Percentiles rank a stretch among this genome's conserved stretches.
These are phyloP conservation scores for Pelecanoides urinatrix DNA, from an alignment of 2,113 vertebrate species.

Conservation along the genomic window DNA sequence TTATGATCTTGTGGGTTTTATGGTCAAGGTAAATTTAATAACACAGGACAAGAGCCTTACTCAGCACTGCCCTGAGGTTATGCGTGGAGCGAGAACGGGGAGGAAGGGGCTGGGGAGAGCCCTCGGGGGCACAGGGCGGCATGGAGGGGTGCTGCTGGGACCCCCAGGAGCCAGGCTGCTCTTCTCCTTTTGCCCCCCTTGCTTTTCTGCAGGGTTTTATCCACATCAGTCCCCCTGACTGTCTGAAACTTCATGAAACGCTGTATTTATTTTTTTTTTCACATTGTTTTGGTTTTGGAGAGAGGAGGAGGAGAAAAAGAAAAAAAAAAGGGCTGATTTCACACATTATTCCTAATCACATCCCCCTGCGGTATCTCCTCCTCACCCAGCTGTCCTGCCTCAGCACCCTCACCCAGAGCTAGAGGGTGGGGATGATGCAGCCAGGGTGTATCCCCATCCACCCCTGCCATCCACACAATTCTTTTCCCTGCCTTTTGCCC, in stretches of 20 bases:
- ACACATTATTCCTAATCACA: fast-evolving
- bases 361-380: not conserved
- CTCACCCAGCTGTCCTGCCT: not conserved
- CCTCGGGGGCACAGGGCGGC: no score
- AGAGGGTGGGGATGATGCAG: not conserved
- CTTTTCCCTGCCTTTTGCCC: not conserved
- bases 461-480: not conserved
- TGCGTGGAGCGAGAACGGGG: not conserved
- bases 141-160: not conserved
- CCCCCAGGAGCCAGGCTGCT: not conserved
- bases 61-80: not conserved
- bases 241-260: fast-evolving
- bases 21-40: not conserved
- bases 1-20: not conserved
- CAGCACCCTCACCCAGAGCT: not conserved
- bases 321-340: not conserved
- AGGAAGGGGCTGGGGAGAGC: not conserved
- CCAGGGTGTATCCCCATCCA: not conserved
- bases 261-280: fast-evolving
- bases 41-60: not conserved
- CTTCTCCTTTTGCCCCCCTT: not conserved
- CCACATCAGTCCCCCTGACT: fast-evolving
- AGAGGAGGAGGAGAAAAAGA: not conserved
- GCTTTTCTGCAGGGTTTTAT: not conserved
- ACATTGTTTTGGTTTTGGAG: not conserved